Evolutionary conservation across 1,140 invertebrate species (phyloP), one percentile per base, ranked within the genome.

Genomic region (Drosophila ercepeae): DNA sequence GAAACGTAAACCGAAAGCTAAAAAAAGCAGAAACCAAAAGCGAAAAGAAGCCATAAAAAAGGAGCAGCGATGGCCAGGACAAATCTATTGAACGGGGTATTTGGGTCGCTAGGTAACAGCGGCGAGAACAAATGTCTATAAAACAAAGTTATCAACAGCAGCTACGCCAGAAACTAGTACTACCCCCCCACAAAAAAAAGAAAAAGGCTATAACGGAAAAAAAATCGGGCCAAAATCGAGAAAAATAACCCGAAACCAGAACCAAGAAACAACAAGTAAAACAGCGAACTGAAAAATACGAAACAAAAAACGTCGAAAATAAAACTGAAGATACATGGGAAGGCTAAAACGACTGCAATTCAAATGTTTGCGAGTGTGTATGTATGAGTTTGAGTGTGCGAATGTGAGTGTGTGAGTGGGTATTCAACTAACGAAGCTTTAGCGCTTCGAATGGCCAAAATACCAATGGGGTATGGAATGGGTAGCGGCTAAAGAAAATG

Each of bases 91-190:
- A 78, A 78, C 70, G 63, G 63, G 70, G 76, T 79, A 78, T 78
- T 78, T 78, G 76, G 76, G 76, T 78, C 76, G 76, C 69, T 78
- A 79, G 76, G 76, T 79, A 78, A 78, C 76, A 78, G 72, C 76
- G 71, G 70, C 69, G 76, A 78, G 76, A 78, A 78, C 76, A 78
- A 78, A 78, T 79, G 76, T 78, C 75, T 79, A 78, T 78, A 78
- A 78, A 78, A 79, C 75, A 78, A 78, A 78, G 76, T 78, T 78
- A 79, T 78, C 76, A 78, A 78, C 73, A 68, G 73, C 74, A 77
- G 73, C 57, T 44, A 53, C 60, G 45, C 54, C 54, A 60, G 36
- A 46, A 69, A 27, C 27, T 27, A 27, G 42, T 50, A 61, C 27
- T 48, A 54, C 55, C 54, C 49, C 59, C 46, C 48, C 51, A 63